Evolutionary conservation across 1,140 invertebrate species (phyloP).

Genomic region (Plectrocnemia conspersa): DNA sequence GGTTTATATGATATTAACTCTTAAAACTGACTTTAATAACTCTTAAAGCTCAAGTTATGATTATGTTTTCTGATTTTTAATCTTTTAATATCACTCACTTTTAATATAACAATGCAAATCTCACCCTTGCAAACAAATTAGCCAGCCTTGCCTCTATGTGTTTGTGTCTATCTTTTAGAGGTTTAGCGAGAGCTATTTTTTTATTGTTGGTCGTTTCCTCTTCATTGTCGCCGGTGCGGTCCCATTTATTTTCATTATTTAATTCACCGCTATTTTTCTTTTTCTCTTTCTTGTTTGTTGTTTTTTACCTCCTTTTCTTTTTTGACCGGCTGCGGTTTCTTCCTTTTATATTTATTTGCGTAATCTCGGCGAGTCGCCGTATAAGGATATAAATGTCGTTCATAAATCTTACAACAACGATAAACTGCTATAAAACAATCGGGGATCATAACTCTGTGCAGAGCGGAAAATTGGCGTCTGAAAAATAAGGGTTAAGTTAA

Average conservation of each 20-base stretch:
- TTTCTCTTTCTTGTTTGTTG: neutral
- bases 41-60: too few species aligned
- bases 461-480: too few species aligned
- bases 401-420: slow-evolving; percentile 14
- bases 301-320: neutral
- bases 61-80: too few species aligned
- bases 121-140: too few species aligned
- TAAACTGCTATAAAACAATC: slow-evolving; percentile 11
- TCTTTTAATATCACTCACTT: too few species aligned
- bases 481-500: too few species aligned
- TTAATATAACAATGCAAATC: too few species aligned
- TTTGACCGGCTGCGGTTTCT: neutral
- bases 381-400: slow-evolving; percentile 8
- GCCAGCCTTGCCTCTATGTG: too few species aligned
- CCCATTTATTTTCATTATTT: slow-evolving; percentile 27
- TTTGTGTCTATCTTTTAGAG: too few species aligned
- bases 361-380: neutral
- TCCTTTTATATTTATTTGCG: neutral
- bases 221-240: slow-evolving; percentile 17
- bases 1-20: too few species aligned
- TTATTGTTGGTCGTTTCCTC: slow-evolving; percentile 19
- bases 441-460: neutral
- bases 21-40: too few species aligned
- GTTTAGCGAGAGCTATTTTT: too few species aligned
- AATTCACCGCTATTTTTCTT: slow-evolving; percentile 20